Conservation (phyloP, 2,888 invertebrate species). For the Cheilosia variabilis region DNA sequence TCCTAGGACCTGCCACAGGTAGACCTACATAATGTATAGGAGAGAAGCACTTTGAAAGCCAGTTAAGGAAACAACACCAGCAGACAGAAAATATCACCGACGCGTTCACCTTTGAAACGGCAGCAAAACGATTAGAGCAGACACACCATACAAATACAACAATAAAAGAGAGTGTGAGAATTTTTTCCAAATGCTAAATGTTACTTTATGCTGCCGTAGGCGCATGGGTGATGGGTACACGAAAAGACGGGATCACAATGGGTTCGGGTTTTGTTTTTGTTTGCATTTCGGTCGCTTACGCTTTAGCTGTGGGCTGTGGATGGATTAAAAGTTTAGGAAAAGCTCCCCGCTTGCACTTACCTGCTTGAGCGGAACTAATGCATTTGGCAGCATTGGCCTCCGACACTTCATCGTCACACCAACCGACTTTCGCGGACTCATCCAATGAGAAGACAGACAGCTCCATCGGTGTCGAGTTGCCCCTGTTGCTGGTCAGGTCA, state of each 20-base stretch:
- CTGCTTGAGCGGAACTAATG: slow-evolving; percentile 81
- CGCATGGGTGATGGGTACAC: neutral
- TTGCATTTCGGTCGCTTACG: neutral
- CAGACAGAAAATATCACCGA: slow-evolving; percentile 56
- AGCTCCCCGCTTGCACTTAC: slow-evolving; percentile 78
- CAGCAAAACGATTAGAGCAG: slow-evolving; percentile 53
- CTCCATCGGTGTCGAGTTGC: slow-evolving; percentile 79
- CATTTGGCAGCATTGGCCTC: slow-evolving; percentile 81
- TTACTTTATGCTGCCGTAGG: slow-evolving; percentile 20
- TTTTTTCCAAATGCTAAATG: slow-evolving; percentile 57
- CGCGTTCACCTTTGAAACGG: slow-evolving; percentile 61
- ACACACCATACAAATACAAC: slow-evolving; percentile 17
- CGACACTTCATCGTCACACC: slow-evolving; percentile 80
- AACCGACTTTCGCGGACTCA: slow-evolving; percentile 76
- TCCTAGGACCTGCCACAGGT: slow-evolving; percentile 53
- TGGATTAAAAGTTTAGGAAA: slow-evolving; percentile 5
- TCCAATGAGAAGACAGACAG: slow-evolving; percentile 78
- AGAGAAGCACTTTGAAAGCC: slow-evolving; percentile 48
- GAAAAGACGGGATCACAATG: neutral
- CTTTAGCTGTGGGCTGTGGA: neutral
- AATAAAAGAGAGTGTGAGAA: slow-evolving; percentile 63
- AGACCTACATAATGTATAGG: slow-evolving; percentile 12
- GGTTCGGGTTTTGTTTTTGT: neutral
- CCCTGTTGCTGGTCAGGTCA: slow-evolving; percentile 68
- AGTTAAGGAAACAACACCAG: slow-evolving; percentile 34